These are phyloP conservation scores for Morbakka virulenta DNA, from an alignment of 30 jellyfish, hydroid and myxozoan species.

Conservation along the genomic window DNA sequence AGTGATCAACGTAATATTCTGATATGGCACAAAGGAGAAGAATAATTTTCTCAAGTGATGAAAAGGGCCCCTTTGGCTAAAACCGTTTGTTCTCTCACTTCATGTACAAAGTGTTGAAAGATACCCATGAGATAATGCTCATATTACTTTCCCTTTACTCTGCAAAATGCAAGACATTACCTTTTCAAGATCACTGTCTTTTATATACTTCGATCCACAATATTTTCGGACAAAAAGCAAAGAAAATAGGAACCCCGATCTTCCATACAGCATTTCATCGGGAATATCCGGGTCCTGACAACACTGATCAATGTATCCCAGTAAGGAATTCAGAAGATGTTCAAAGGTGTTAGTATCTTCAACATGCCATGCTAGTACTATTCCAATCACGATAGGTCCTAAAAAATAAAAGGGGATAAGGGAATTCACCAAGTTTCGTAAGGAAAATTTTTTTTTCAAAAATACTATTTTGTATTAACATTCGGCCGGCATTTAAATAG, in stretches of 20 bases:
- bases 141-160: background rate
- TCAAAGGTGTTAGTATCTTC: constrained; percentile 16
- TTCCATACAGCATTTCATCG: constrained; percentile 77
- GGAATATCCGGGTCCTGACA: constrained; percentile 50
- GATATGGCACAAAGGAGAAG: too few species aligned
- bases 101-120: too few species aligned
- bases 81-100: too few species aligned
- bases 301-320: constrained; percentile 35
- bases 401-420: background rate
- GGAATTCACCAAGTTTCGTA: too few species aligned
- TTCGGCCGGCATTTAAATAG: too few species aligned
- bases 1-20: too few species aligned
- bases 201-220: background rate
- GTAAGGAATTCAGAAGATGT: background rate
- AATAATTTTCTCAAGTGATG: too few species aligned
- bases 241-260: constrained; percentile 74
- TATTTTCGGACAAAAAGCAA: constrained; percentile 47
- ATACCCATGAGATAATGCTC: background rate
- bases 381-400: constrained; percentile 59
- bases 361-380: constrained; percentile 28
- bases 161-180: too few species aligned
- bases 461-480: too few species aligned
- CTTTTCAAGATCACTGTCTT: constrained; percentile 22
- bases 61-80: too few species aligned
- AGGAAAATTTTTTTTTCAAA: too few species aligned